Base-by-base conservation (phyloP, 2,888 invertebrate species). In the Thereva unica region DNA sequence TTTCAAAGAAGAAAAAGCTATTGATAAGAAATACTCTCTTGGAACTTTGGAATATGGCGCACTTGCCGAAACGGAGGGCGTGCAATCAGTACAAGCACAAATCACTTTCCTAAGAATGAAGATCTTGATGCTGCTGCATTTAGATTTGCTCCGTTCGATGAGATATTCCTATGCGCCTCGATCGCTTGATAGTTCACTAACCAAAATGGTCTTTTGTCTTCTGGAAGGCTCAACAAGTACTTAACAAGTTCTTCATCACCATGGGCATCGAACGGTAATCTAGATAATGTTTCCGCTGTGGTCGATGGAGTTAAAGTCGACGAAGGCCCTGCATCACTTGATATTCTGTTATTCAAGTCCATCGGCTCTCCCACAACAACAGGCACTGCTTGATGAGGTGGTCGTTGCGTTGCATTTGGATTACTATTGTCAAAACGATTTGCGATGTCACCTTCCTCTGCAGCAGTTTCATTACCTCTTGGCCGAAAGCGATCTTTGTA, bases 181-280 rank as follows among this genome's bases (percentile, higher is more conserved):
- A 88, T 83, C 0, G 86, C 86, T 72, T 87, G 83, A 78, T 87
- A 86, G 76, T 91, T 91, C 59, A 90, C 75, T 68, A 85, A 84
- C 90, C 90, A 90, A 78, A 89, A 91, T 0, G 91, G 91, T 70
- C 86, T 85, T 52, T 87, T 82, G 70, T 90, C 89, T 61, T 83
- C 76, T 0, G 90, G 90, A 77, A 88, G 83, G 44, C 84, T 82
- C 74, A 85, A 86, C 38, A 90, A 80, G n/a, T 86, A 80, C 47
- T 89, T 83, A 0, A 90, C 81, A 4, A 88, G 78, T 3, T 85
- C 83, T 53, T 77, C 76, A 73, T 91, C 88, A 1, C 89, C 89
- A 42, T 84, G 82, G 0, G 89, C 89, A 78, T 90, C 89, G 2
- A 87, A 75, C 0, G 90, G 90, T 38, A 89, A 75, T 35, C 79